Evolutionary conservation across 2,113 vertebrate species (phyloP).

Genomic region (Gallinago undulata): DNA sequence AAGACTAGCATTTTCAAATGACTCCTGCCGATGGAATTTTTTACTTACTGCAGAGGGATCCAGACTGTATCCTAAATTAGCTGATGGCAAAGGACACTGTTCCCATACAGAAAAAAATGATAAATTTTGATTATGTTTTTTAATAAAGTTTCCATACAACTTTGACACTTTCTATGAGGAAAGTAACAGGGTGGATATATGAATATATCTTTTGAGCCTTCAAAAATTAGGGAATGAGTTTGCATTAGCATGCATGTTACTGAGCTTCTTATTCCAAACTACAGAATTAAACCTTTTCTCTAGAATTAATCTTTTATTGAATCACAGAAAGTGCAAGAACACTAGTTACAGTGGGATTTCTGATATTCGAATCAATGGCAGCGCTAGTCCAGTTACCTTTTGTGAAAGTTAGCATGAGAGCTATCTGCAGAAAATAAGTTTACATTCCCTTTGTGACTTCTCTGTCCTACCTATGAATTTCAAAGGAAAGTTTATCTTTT

Average conservation of each 20-base stretch:
- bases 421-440: conserved; percentile 26
- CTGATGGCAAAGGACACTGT: background rate
- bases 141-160: background rate
- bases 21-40: background rate
- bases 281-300: background rate
- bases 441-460: conserved; percentile 24
- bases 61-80: background rate
- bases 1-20: background rate
- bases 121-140: background rate
- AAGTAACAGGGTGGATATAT: background rate
- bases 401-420: background rate
- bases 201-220: background rate
- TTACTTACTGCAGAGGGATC: background rate
- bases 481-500: conserved; percentile 59
- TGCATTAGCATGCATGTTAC: background rate
- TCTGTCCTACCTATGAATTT: conserved; percentile 29
- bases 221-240: background rate
- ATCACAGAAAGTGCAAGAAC: background rate
- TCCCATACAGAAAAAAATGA: background rate
- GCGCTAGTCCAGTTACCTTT: background rate
- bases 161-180: background rate
- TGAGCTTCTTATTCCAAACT: background rate
- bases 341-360: background rate
- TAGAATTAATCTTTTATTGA: background rate
- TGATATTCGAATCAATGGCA: background rate